A percentile compares a stretch with the other conserved stretches of the same genome.
These are phyloP conservation scores for Oreohelix idahoensis DNA, from an alignment of 1,140 invertebrate genomes.

Conservation along the genomic window DNA sequence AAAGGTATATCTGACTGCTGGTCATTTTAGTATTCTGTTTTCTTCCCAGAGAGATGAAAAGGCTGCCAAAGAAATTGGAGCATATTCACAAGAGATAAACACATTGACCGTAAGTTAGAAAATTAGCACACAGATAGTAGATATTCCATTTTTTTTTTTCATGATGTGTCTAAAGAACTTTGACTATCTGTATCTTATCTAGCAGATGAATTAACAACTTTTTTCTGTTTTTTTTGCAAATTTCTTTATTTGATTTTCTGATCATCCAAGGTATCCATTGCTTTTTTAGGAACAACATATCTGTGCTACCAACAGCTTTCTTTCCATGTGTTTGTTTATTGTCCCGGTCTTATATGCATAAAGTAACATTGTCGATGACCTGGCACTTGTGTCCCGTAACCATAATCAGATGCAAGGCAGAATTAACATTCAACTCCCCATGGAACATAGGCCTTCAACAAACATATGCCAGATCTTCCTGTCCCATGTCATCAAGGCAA, in stretches of 20 bases:
- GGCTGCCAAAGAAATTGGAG: slow-evolving; percentile 68
- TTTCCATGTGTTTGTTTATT: too few relatives aligned
- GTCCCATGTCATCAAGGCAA: too few relatives aligned
- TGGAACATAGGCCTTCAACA: too few relatives aligned
- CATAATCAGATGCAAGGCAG: too few relatives aligned
- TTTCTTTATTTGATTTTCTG: too few relatives aligned
- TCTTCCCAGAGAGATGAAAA: slow-evolving; percentile 56
- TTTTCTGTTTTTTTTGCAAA: not conserved
- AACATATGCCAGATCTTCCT: too few relatives aligned
- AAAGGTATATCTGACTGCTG: not conserved
- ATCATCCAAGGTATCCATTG: not conserved
- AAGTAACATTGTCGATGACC: too few relatives aligned
- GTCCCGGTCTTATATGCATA: too few relatives aligned
- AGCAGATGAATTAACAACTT: not conserved
- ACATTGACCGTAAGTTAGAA: slow-evolving; percentile 65
- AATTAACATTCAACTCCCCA: too few relatives aligned
- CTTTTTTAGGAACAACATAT: not conserved
- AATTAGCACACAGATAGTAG: too few relatives aligned
- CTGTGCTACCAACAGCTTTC: not conserved
- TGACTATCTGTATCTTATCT: not conserved
- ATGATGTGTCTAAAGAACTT: not conserved
- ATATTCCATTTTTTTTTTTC: not conserved
- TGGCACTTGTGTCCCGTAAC: too few relatives aligned
- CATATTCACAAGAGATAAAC: slow-evolving; percentile 66
- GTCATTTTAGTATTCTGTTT: not conserved